A percentile compares a stretch with the other conserved stretches of the same genome.
Conservation (phyloP, 2,888 invertebrate genomes). For the Pristionchus arcanus region DNA sequence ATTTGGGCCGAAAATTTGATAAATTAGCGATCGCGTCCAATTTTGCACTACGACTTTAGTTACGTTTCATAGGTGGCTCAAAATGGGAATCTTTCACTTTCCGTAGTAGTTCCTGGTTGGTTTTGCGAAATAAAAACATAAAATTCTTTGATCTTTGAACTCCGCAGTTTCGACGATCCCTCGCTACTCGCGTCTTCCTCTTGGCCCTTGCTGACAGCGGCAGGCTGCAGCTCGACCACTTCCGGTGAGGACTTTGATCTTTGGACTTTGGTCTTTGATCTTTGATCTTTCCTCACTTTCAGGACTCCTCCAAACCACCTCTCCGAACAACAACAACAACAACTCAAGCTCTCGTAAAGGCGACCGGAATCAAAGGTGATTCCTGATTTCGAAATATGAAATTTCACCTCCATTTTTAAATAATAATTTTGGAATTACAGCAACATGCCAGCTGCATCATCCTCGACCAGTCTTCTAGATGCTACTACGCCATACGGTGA, state of each 20-base stretch:
- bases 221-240: conserved; percentile 10
- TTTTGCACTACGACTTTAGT: neutral
- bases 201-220: conserved; percentile 44
- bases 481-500: neutral
- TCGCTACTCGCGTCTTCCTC: conserved; percentile 42
- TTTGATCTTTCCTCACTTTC: neutral
- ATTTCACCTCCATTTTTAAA: neutral
- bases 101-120: neutral
- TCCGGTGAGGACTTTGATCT: conserved; percentile 29
- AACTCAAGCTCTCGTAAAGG: neutral
- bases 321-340: neutral
- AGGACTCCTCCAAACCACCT: conserved; percentile 16
- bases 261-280: neutral
- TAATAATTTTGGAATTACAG: neutral
- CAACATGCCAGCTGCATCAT: conserved; percentile 14
- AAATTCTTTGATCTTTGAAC: neutral
- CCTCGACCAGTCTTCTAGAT: neutral
- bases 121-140: neutral
- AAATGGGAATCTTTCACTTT: neutral
- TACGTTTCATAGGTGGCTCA: neutral
- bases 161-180: conserved; percentile 41
- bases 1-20: neutral
- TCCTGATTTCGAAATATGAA: neutral
- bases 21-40: neutral
- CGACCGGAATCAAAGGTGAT: conserved; percentile 28